Base-by-base conservation (phyloP, 1,140 invertebrate genomes). In the Calliphora vicina region DNA sequence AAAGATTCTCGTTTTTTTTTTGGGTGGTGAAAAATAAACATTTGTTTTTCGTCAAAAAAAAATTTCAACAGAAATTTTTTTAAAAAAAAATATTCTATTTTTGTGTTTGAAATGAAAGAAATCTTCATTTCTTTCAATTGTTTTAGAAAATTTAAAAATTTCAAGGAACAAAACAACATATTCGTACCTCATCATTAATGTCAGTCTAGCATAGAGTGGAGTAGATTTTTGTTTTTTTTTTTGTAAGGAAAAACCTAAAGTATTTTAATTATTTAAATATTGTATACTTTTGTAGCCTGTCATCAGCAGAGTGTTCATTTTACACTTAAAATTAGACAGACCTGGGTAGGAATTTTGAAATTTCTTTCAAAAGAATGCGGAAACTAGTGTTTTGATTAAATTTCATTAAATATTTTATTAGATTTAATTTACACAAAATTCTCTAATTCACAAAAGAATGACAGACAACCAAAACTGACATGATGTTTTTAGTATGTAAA, bases 31-130 rank as follows among this genome's bases (percentile, higher is more conserved):
- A 43, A n/a, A 50, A 17, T 50, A n/a, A 78, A 78, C 74, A 78
- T 78, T 78, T 78, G 74, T 20, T 78, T 78, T 78, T 43, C 35
- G 35, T 78, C 74, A 78, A 78, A 43, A 45, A 67, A 67, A 23
- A 23, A 23, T 25, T 25, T 17, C 45, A 17, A 67, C 17, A 67
- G 6, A 23, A 23, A 10, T 23, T 23, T 10, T 20, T 67, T 25
- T 67, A 67, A 67, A n/a, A n/a, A n/a, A n/a, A n/a, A 67, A 23
- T 17, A 57, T 50, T 15, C 13, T 57, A 35, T 6, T 74, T n/a
- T n/a, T n/a, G n/a, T n/a, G n/a, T n/a, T n/a, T n/a, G n/a, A n/a
- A n/a, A n/a, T n/a, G n/a, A n/a, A n/a, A n/a, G n/a, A n/a, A n/a
- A n/a, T n/a, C n/a, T n/a, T n/a, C 35, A 42, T 76, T 76, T 76